Percentiles rank a stretch among this genome's conserved stretches.
Conservation (phyloP, 2,113 vertebrate species). For the Oncorhynchus keta region DNA sequence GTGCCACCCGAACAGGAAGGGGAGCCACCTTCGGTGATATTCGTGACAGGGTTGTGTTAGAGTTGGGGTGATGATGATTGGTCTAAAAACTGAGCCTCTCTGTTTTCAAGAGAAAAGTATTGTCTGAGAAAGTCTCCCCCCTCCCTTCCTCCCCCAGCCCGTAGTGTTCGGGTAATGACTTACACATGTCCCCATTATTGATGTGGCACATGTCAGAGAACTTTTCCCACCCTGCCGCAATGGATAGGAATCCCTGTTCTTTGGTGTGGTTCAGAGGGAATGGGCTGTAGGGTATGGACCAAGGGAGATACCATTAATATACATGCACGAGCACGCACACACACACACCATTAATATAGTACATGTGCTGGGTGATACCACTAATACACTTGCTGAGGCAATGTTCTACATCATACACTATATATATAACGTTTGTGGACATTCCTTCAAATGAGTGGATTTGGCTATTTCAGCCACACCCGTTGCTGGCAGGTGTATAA, state of each 20-base stretch:
- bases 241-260: constrained; percentile 71
- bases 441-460: too few relatives aligned
- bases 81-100: constrained; percentile 32
- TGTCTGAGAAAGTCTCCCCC: constrained; percentile 34
- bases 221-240: constrained; percentile 68
- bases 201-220: constrained; percentile 65
- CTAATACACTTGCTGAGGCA: constrained; percentile 8
- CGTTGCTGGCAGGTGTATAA: too few relatives aligned
- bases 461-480: too few relatives aligned
- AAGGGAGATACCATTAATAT: constrained; percentile 42
- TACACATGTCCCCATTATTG: constrained; percentile 77
- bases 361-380: too few relatives aligned
- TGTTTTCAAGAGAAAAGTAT: constrained; percentile 42
- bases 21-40: too few relatives aligned
- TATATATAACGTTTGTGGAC: too few relatives aligned
- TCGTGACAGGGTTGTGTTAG: neutral
- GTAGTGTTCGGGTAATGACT: constrained; percentile 73
- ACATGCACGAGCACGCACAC: constrained; percentile 5
- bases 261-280: constrained; percentile 55
- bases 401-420: constrained; percentile 5
- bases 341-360: too few relatives aligned
- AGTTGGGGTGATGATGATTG: neutral
- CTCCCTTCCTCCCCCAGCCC: constrained; percentile 43
- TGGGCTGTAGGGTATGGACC: constrained; percentile 14
- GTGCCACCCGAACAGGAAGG: too few relatives aligned